phyloP scores from a whole-genome alignment of 2,113 vertebrate species.

The Alaudala cheleensis region DNA sequence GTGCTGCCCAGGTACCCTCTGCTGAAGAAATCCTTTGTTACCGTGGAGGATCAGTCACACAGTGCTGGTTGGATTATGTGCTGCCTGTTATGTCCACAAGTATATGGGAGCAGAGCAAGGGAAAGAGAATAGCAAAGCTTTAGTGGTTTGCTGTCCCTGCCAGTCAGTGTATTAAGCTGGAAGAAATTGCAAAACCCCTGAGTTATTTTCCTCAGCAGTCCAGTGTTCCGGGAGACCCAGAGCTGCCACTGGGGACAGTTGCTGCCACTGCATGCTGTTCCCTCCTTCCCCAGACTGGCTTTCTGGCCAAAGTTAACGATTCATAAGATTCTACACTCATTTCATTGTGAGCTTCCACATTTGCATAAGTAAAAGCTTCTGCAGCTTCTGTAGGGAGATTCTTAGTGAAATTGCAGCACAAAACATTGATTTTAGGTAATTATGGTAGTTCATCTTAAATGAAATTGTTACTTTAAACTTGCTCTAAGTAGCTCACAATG shows the following conservation, averaged over 20 bases:
- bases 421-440: conserved; percentile 58
- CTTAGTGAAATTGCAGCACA: conserved; percentile 21
- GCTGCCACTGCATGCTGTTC: rapidly evolving
- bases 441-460: conserved; percentile 20
- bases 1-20: not conserved
- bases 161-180: not conserved
- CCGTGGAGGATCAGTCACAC: not conserved
- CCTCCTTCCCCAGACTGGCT: not conserved
- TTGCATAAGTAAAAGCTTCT: conserved; percentile 43
- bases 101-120: not conserved
- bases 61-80: not conserved
- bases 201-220: not conserved
- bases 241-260: not conserved
- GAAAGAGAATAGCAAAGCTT: not conserved
- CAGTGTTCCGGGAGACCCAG: not conserved
- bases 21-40: not conserved
- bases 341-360: not conserved
- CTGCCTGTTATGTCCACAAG: not conserved
- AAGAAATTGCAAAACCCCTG: not conserved
- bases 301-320: conserved; percentile 35
- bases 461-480: conserved; percentile 59
- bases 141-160: not conserved
- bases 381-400: conserved; percentile 29
- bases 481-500: conserved; percentile 55
- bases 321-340: conserved; percentile 10